These are phyloP conservation scores for Araneus ventricosus DNA, from an alignment of 1,140 invertebrate genomes.

Conservation along the genomic window DNA sequence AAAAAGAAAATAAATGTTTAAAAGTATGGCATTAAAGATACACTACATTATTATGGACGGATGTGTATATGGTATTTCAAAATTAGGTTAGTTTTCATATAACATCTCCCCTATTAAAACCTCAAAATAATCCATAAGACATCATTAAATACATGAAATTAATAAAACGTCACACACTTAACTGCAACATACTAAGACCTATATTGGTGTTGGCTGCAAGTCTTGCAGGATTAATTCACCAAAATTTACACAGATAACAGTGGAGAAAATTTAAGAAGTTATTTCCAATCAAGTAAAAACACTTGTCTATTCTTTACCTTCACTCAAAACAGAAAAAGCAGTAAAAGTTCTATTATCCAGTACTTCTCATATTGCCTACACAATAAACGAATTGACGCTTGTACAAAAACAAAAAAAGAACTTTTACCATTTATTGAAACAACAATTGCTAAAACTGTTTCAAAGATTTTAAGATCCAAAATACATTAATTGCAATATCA, in stretches of 20 bases:
- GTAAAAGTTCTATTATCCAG: constrained; percentile 22
- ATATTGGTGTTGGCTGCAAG: constrained; percentile 53
- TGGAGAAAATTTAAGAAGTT: neutral
- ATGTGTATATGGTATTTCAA: constrained; percentile 33
- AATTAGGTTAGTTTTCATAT: neutral
- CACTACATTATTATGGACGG: constrained; percentile 55
- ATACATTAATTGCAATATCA: no score
- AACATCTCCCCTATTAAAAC: constrained; percentile 14
- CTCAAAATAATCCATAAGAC: neutral
- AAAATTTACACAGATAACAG: constrained; percentile 6
- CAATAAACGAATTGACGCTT: neutral
- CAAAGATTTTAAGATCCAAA: no score
- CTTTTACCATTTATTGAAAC: neutral
- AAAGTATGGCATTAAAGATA: constrained; percentile 32
- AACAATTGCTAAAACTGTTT: neutral
- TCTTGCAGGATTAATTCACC: neutral
- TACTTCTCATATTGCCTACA: neutral
- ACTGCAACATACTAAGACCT: constrained; percentile 55
- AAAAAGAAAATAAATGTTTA: constrained; percentile 7
- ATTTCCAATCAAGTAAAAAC: neutral
- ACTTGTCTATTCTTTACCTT: neutral
- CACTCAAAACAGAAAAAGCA: constrained; percentile 10
- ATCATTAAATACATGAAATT: neutral
- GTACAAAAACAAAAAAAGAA: neutral
- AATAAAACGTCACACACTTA: neutral